Evolutionary conservation across 2,888 invertebrate species (phyloP), one percentile per base, ranked within the genome.

Genomic region (Melanophora roralis): DNA sequence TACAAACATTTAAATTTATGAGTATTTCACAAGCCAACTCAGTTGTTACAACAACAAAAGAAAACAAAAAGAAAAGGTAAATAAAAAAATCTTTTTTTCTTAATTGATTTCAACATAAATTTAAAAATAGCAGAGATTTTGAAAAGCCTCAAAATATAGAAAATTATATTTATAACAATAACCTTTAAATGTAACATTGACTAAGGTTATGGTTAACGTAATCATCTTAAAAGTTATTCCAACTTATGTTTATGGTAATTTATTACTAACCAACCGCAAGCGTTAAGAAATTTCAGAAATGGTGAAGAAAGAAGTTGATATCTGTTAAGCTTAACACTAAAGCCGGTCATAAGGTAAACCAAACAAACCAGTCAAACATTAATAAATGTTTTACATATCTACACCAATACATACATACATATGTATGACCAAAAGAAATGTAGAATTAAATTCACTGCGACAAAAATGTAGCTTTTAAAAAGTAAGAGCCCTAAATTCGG

Each of bases 161-260:
- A 65, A 59, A 67, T 67, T 60, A 74, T 60, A 32, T 67, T 51
- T 59, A 9, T 59, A 38, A 34, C 47, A 36, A 38, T 23, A 21
- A 23, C 9, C 21, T 12, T 19, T 34, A 43, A 27, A 19, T 51
- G 27, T 67, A 40, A 45, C 40, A 71, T 74, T 65, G 49, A 11
- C 67, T n/a, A 38, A 67, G 67, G 59, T 74, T 74, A 74, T 67
- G 74, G 55, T 57, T 16, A n/a, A 7, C 9, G 51, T 38, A 27
- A 47, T 16, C n/a, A 9, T 21, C 38, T 19, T 40, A 1, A 1
- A 9, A 11, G 14, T 14, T n/a, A n/a, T n/a, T n/a, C 1, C 23
- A 38, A n/a, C 34, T 8, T 6, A 27, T 36, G 8, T 71, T n/a
- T n/a, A n/a, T n/a, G n/a, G n/a, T n/a, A n/a, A n/a, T n/a, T n/a